Evolutionary conservation across 2,888 invertebrate genomes (phyloP), one percentile per base, ranked within the genome.

Genomic region (Cacoxenus indagator): DNA sequence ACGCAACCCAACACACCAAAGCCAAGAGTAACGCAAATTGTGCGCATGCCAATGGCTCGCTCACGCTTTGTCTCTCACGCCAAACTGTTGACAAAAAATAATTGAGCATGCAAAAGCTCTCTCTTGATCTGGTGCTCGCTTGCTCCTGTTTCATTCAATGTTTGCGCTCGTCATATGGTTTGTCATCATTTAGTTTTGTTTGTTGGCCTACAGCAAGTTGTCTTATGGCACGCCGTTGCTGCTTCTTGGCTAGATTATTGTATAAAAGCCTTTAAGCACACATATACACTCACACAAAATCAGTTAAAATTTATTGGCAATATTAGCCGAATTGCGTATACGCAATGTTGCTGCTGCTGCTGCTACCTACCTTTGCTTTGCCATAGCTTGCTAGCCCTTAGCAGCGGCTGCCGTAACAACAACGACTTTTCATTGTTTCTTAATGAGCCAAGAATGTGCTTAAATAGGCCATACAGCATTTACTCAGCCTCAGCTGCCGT

Each of bases 291-390:
- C 19, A 22, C 22, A 51, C 31, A 59, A 22, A 22, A 51, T 19
- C 19, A 9, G 26, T n/a, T 6, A 8, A 17, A 22, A 22, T 22
- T 29, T 59, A 26, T 26, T 37, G 73, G 69, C 77, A 74, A 78
- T 81, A 78, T 74, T 71, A 64, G 74, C 81, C 82, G 82, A 77
- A 75, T 78, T 76, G 76, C 78, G 77, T 78, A 77, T 74, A 77
- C 78, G 77, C 77, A 76, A 4, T 22, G 61, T 11, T 24, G 27
- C 2, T n/a, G 11, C 1, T 26, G 14, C 14, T 27, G 8, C 27
- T 11, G 27, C 26, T 24, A n/a, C n/a, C n/a, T n/a, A n/a, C n/a
- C 46, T 46, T n/a, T 46, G 46, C 17, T 11, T 19, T 46, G 46
- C 46, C 46, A 46, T 46, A 17, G n/a, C 37, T 11, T 37, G 8